phyloP scores from a whole-genome alignment of 2,113 vertebrate species.

The Labeo rohita region DNA sequence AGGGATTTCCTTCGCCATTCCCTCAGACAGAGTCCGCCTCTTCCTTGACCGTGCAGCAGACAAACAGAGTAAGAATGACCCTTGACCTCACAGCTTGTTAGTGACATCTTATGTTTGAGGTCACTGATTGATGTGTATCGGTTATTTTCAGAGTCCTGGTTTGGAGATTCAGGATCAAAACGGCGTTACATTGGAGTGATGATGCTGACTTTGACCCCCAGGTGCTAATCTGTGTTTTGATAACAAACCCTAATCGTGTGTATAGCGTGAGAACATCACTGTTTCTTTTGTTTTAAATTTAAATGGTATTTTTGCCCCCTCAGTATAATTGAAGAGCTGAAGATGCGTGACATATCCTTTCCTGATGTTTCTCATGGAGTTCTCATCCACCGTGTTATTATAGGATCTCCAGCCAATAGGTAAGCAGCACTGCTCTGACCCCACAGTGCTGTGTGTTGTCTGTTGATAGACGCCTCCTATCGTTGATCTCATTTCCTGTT shows the following conservation, averaged over 20 bases:
- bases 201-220: conserved; percentile 93
- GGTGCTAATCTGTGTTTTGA: conserved; percentile 70
- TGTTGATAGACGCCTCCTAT: background rate
- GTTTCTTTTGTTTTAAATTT: background rate
- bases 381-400: conserved; percentile 90
- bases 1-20: conserved; percentile 97
- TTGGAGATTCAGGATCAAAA: conserved; percentile 74
- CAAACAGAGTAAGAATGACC: conserved; percentile 77
- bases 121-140: background rate
- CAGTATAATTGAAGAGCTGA: conserved; percentile 90
- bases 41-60: conserved; percentile 84
- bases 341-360: conserved; percentile 85
- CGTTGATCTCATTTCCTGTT: conserved; percentile 41
- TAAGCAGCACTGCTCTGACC: conserved; percentile 63
- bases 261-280: background rate
- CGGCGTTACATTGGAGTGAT: conserved; percentile 93
- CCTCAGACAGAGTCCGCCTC: conserved; percentile 84
- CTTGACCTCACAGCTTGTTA: background rate
- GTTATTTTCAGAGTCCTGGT: conserved; percentile 78
- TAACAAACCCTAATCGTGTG: background rate
- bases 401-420: conserved; percentile 88
- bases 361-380: conserved; percentile 87
- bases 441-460: background rate
- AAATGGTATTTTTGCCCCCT: background rate
- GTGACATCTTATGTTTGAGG: background rate